A percentile compares a stretch with the other conserved stretches of the same genome.
Conservation (phyloP, 1,140 invertebrate genomes). For the Tribolium madens region DNA sequence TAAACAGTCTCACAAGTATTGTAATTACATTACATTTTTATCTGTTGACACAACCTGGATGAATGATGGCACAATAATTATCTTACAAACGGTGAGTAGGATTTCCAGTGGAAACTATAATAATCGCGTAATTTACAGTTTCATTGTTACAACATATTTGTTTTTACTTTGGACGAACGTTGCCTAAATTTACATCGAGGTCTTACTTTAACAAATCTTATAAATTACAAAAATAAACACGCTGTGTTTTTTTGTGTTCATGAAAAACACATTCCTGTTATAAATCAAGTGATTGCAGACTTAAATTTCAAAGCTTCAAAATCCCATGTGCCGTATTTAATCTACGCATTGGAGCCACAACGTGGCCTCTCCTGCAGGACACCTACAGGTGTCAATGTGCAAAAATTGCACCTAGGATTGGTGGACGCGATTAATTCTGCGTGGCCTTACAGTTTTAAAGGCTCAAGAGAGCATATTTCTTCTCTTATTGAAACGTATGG, state of each 20-base stretch:
- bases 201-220: not conserved
- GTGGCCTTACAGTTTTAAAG: conserved; percentile 26
- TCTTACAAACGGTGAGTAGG: not conserved
- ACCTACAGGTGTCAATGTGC: not conserved
- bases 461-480: conserved; percentile 56
- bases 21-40: not conserved
- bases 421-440: not conserved
- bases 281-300: not conserved
- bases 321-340: not conserved
- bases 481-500: conserved; percentile 57
- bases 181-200: not conserved
- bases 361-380: not conserved
- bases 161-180: not conserved
- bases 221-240: not conserved
- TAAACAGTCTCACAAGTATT: not conserved
- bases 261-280: not conserved
- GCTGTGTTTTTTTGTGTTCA: not conserved
- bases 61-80: not conserved
- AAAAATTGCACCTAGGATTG: not conserved
- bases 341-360: not conserved
- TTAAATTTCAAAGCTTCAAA: not conserved
- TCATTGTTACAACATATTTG: conserved; percentile 3
- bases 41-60: not conserved
- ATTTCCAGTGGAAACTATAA: not conserved
- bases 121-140: not conserved